Conservation (phyloP, 1,140 invertebrate genomes). For the Oreohelix idahoensis region DNA sequence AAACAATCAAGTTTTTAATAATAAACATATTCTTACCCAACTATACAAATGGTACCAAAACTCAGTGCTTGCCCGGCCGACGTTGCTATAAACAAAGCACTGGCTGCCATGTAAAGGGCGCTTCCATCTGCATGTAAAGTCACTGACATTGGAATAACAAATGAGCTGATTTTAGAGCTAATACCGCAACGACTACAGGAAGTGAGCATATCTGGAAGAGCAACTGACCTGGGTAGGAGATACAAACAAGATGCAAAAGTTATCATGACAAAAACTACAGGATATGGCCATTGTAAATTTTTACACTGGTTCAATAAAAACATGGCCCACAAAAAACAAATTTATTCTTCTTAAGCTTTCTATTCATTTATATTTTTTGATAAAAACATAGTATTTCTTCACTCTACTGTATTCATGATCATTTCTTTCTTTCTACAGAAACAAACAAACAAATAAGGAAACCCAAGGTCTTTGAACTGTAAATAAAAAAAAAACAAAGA, state of each 20-base stretch:
- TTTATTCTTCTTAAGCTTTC: no score
- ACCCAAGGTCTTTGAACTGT: no score
- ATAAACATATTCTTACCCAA: not conserved
- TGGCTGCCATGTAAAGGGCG: slow-evolving; percentile 89
- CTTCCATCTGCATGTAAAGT: slow-evolving; percentile 97
- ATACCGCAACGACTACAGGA: slow-evolving; percentile 59
- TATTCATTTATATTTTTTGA: no score
- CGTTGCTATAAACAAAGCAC: slow-evolving; percentile 89
- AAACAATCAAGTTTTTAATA: no score
- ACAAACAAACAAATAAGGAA: no score
- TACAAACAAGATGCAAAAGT: not conserved
- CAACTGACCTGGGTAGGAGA: slow-evolving; percentile 57
- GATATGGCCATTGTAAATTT: not conserved
- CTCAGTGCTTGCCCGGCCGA: slow-evolving; percentile 83
- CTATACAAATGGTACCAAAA: slow-evolving; percentile 70
- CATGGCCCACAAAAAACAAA: no score
- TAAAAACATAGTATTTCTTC: no score
- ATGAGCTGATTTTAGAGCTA: slow-evolving; percentile 73
- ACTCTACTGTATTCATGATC: no score
- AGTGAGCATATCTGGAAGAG: slow-evolving; percentile 66
- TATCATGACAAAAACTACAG: not conserved
- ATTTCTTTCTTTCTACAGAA: no score
- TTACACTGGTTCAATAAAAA: no score
- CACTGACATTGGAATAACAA: slow-evolving; percentile 91
- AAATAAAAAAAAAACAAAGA: no score